Base-by-base conservation (phyloP, 2,888 invertebrate genomes). In the Tetragnatha montana region DNA sequence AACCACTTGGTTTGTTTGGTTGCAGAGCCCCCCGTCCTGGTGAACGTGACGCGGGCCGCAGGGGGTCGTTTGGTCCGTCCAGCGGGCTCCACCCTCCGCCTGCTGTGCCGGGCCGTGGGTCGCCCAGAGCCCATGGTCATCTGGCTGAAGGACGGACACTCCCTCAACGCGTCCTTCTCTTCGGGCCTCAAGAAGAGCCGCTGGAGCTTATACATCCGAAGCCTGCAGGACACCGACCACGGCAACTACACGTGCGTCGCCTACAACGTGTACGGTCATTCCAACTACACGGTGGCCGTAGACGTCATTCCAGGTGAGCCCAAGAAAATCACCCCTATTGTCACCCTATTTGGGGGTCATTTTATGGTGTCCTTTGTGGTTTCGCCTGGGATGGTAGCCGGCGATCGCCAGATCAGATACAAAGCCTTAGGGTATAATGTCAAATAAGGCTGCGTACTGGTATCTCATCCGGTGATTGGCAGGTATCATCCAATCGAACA, bases 141-240 rank as follows among this genome's bases (percentile, higher is more conserved):
- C 6, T 92, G 92, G 92, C 82, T 91, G 47, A 81, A 91, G 82
- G 91, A 92, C 60, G 91, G 91, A 35, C 84, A 81, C 12, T 60
- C 91, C 47, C 74, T 88, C 1, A 90, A 91, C 50, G 81, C 68
- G 8, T 75, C 81, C n/a, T 85, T 80, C 47, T 49, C 81, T 14
- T 73, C 84, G 6, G 76, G 81, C 12, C 78, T 19, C 21, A 81
- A 84, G 35, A 89, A 74, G 69, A 71, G 84, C 51, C 83, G 87
- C 12, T 87, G 91, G 87, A 87, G 86, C 69, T 83, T 91, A 70
- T 78, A 84, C 69, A 49, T 91, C 2, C 90, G 86, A n/a, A 86
- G 87, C 68, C 81, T 91, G 60, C 91, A 89, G 35, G 84, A 88
- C 12, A 70, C 70, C 22, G 91, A 91, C 75, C 75, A 81, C 19